Evolutionary conservation across 2,113 vertebrate species (phyloP).

Genomic region (Ailuropoda melanoleuca): DNA sequence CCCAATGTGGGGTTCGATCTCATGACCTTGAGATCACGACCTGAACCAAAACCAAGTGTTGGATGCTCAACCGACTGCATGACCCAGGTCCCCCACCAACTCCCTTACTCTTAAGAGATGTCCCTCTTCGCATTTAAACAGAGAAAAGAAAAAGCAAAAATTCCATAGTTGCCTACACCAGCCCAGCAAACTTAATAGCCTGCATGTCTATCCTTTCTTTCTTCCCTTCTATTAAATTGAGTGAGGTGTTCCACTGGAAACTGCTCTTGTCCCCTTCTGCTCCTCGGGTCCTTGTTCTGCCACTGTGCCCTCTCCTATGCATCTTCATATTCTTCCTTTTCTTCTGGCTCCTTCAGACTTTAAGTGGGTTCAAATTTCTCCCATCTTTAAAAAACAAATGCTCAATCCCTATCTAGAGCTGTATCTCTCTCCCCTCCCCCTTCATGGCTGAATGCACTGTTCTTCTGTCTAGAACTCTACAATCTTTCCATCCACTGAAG

Average conservation of each 20-base stretch:
- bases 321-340: not conserved
- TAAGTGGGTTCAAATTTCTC: not conserved
- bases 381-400: not conserved
- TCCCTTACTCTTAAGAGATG: not conserved
- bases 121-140: not conserved
- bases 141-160: not conserved
- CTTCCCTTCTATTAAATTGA: not conserved
- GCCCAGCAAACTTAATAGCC: not conserved
- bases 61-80: not conserved
- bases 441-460: not conserved
- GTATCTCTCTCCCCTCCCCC: not conserved
- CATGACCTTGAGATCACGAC: not conserved
- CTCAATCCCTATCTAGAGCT: not conserved
- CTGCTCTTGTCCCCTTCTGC: not conserved
- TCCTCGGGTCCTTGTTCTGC: not conserved
- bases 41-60: not conserved
- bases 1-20: not conserved
- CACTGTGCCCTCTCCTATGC: not conserved
- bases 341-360: not conserved
- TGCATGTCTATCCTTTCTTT: not conserved
- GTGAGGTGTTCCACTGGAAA: not conserved
- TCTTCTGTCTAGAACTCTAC: not conserved
- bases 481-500: not conserved
- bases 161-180: not conserved
- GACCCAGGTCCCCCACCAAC: not conserved